These are phyloP conservation scores for Rallus crepitans DNA, from an alignment of 2,797 vertebrate species.

Conservation along the genomic window DNA sequence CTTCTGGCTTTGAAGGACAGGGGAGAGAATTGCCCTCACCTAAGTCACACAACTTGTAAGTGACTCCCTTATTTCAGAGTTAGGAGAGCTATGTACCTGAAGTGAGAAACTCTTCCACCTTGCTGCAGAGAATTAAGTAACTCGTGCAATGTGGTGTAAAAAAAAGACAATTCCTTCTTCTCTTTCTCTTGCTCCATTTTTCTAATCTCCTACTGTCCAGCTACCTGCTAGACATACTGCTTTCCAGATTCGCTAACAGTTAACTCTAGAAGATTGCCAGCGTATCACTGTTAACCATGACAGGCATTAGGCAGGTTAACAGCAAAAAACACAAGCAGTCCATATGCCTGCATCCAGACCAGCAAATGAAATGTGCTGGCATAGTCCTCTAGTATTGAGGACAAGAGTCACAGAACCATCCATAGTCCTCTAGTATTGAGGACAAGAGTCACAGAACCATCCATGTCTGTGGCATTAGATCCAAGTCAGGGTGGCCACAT, in stretches of 20 bases:
- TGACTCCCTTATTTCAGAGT: neutral
- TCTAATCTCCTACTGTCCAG: neutral
- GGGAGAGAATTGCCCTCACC: neutral
- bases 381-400: neutral
- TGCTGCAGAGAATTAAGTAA: neutral
- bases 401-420: neutral
- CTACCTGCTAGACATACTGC: neutral
- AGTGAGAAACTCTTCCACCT: neutral
- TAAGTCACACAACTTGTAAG: too few relatives aligned
- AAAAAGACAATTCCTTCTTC: neutral
- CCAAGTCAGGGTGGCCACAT: accelerated
- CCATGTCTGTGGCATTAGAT: accelerated
- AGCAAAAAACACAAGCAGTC: neutral
- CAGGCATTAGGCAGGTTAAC: neutral
- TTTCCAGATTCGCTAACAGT: neutral
- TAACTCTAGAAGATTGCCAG: neutral
- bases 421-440: neutral
- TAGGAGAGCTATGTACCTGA: neutral
- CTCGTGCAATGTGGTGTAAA: neutral
- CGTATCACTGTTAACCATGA: neutral
- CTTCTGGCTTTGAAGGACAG: neutral
- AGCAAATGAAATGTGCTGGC: neutral
- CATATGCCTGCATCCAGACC: neutral
- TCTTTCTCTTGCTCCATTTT: neutral
- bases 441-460: neutral